These are phyloP conservation scores for Orchesella flavescens DNA, from an alignment of 2,888 invertebrate genomes.

Conservation along the genomic window DNA sequence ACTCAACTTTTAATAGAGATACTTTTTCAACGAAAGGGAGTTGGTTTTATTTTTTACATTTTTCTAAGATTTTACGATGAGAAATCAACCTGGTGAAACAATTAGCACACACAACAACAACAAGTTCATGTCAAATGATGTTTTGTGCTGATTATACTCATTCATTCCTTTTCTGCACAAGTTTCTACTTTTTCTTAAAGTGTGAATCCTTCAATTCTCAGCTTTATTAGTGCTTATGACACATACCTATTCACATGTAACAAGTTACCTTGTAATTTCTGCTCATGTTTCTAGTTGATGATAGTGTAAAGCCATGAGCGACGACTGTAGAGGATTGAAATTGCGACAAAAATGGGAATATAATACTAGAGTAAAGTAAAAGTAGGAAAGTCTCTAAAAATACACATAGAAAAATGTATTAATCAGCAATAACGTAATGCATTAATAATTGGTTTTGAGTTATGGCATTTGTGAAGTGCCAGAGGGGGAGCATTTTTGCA, in stretches of 20 bases:
- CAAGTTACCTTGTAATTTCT: too few relatives aligned
- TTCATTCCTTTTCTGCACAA: not conserved
- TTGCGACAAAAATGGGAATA: conserved; percentile 20
- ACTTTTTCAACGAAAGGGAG: conserved; percentile 11
- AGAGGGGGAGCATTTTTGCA: conserved; percentile 9
- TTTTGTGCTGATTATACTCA: not conserved
- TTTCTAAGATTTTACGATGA: conserved; percentile 44
- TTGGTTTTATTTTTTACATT: not conserved
- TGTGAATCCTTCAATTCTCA: conserved; percentile 47
- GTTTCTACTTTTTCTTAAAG: conserved; percentile 41
- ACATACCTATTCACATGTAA: not conserved
- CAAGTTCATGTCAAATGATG: conserved; percentile 43
- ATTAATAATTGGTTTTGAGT: conserved; percentile 26
- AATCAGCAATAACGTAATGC: not conserved
- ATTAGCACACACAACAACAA: conserved; percentile 25
- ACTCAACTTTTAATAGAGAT: too few relatives aligned
- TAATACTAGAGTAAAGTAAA: conserved; percentile 27
- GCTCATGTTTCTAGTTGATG: not conserved
- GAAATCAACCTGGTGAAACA: conserved; percentile 42
- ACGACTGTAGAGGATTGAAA: not conserved
- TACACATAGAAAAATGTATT: not conserved
- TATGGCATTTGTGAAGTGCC: not conserved
- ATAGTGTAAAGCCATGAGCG: not conserved
- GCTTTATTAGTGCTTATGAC: conserved; percentile 33
- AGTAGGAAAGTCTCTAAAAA: conserved; percentile 34